Evolutionary conservation across 2,888 invertebrate species (phyloP).

Genomic region (Myathropa florea): DNA sequence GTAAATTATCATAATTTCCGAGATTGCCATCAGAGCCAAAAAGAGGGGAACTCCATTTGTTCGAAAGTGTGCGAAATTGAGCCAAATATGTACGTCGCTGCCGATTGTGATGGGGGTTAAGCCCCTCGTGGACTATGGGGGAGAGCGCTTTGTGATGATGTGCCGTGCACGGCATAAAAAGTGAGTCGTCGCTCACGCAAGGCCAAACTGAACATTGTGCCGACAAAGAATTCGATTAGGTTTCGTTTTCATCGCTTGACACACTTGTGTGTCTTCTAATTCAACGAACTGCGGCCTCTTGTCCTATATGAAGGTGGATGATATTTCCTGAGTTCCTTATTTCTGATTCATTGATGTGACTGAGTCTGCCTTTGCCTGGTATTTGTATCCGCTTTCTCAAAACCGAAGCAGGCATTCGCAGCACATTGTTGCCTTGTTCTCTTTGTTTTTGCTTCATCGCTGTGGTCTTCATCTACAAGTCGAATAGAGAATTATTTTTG

Average conservation of each 20-base stretch:
- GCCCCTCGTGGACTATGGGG: neutral
- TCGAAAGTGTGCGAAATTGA: neutral
- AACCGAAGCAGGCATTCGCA: neutral
- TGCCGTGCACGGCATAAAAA: neutral
- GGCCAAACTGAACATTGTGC: neutral
- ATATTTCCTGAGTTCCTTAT: neutral
- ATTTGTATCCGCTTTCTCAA: neutral
- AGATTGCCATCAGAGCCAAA: neutral
- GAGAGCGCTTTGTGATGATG: neutral
- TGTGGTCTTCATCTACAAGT: neutral
- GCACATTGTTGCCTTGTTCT: neutral
- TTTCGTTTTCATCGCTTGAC: neutral
- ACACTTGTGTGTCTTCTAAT: neutral
- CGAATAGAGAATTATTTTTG: neutral
- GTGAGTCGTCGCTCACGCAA: neutral
- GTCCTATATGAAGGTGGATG: neutral
- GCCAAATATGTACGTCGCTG: too few species aligned
- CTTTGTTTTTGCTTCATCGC: neutral
- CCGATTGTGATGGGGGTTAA: neutral
- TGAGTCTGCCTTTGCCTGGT: neutral
- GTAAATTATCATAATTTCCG: neutral
- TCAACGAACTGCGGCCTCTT: too few species aligned
- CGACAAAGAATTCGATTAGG: neutral
- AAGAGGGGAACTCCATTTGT: neutral
- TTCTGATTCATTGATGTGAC: neutral